Evolutionary conservation across 2,888 invertebrate genomes (phyloP).

Genomic region (Ophion slaviceki): DNA sequence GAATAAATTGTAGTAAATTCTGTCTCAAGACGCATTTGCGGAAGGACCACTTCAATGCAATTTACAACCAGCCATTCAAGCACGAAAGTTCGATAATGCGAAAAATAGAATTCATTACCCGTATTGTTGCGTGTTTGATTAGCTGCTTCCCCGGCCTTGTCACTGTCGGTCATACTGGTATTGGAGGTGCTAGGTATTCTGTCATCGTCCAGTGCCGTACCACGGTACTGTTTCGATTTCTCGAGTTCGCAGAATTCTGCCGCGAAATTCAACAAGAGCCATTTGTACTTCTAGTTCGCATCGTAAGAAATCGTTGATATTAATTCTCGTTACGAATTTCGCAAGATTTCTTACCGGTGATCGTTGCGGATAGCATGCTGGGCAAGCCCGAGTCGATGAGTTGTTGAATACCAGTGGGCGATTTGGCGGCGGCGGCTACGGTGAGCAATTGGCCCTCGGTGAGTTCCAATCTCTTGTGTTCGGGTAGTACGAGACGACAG

Average conservation of each 20-base stretch:
- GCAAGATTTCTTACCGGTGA: conserved; percentile 77
- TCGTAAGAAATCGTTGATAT: background rate
- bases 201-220: conserved; percentile 69
- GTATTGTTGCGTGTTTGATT: conserved; percentile 69
- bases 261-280: conserved; percentile 20
- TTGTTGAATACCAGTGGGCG: conserved; percentile 90
- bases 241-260: conserved; percentile 79
- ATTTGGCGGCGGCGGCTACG: conserved; percentile 92
- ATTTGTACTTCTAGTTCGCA: conserved; percentile 1
- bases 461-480: conserved; percentile 85
- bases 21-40: no score
- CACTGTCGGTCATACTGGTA: conserved; percentile 83
- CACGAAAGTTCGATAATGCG: background rate
- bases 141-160: conserved; percentile 81
- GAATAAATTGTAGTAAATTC: no score
- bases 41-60: no score
- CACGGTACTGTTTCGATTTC: conserved; percentile 70
- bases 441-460: conserved; percentile 89
- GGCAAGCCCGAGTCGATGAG: conserved; percentile 91
- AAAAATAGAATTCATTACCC: conserved; percentile 56
- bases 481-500: conserved; percentile 85
- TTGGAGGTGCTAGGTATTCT: conserved; percentile 61
- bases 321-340: background rate
- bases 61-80: no score
- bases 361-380: conserved; percentile 86